Conservation (phyloP, 2,797 vertebrate genomes). For the Catamblyrhynchus diadema region DNA sequence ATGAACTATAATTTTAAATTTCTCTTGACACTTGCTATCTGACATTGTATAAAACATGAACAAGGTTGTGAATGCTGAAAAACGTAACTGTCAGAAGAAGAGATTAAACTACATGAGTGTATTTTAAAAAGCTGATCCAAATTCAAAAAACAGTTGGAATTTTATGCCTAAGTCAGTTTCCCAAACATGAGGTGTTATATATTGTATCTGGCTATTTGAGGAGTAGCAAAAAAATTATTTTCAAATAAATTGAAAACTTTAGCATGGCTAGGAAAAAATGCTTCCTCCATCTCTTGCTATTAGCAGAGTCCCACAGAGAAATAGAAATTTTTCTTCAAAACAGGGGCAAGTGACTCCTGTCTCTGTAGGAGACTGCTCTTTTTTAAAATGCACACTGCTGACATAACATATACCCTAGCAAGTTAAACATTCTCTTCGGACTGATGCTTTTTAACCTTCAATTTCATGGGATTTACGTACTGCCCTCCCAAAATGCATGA, state of each 20-base stretch:
- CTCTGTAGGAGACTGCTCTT: background rate
- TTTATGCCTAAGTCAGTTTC: background rate
- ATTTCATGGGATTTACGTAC: background rate
- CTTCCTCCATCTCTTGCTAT: background rate
- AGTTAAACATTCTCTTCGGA: background rate
- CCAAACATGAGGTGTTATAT: background rate
- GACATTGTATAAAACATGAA: conserved; percentile 67
- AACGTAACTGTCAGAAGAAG: conserved; percentile 55
- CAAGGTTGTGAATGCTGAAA: conserved; percentile 68
- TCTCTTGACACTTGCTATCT: conserved; percentile 75
- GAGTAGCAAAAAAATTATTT: background rate
- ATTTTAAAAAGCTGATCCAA: background rate
- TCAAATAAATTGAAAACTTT: background rate
- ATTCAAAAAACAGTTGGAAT: background rate
- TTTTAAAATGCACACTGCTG: background rate
- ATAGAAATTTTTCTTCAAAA: background rate
- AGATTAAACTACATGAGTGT: background rate
- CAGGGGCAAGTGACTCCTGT: background rate
- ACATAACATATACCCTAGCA: background rate
- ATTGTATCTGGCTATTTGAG: background rate
- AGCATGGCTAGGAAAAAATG: background rate
- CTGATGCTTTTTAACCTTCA: background rate
- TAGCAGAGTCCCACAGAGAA: background rate
- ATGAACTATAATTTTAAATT: conserved; percentile 80
- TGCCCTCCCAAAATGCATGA: background rate